Percentiles rank a stretch among this genome's conserved stretches.
Evolutionary conservation across 35 echinoderm and acorn worm genomes (phyloP).

Genomic region (Amphiura filiformis): DNA sequence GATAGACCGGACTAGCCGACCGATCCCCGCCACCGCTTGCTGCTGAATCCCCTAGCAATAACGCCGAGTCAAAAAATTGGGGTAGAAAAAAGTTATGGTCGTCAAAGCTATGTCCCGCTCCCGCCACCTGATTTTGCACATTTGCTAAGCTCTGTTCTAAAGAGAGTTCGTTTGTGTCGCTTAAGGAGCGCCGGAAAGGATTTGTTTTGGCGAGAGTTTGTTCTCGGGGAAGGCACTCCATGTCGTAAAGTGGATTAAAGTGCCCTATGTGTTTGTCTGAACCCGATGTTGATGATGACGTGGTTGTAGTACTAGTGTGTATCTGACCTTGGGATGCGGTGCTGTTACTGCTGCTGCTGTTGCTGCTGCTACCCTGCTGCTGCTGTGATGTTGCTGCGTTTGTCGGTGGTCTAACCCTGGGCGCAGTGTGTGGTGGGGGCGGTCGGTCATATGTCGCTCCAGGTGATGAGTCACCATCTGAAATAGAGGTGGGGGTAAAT

Average conservation of each 20-base stretch:
- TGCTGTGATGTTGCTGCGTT: not conserved
- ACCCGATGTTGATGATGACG: constrained; percentile 10
- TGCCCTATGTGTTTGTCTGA: constrained; percentile 10
- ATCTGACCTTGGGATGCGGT: not conserved
- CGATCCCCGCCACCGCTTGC: not conserved
- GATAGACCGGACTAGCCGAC: not conserved
- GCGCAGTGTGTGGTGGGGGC: constrained; percentile 18
- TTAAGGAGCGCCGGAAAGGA: constrained; percentile 74
- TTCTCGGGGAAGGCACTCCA: not conserved
- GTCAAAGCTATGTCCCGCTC: constrained; percentile 8
- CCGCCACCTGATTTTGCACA: not conserved
- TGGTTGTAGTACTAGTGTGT: not conserved
- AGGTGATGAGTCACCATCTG: not conserved
- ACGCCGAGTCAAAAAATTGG: not conserved
- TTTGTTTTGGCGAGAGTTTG: constrained; percentile 21
- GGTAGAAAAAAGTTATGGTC: not conserved
- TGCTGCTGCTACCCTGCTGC: not conserved
- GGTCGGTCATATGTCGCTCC: constrained; percentile 15
- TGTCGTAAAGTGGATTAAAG: constrained; percentile 65
- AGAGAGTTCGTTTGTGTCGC: constrained; percentile 45
- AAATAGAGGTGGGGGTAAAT: not conserved
- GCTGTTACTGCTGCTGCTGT: not conserved
- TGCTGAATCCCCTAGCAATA: not conserved
- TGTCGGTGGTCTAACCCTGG: not conserved
- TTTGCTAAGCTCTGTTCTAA: not conserved